Base-by-base conservation (phyloP, 2,888 invertebrate genomes). In the Schizotus pectinicornis region DNA sequence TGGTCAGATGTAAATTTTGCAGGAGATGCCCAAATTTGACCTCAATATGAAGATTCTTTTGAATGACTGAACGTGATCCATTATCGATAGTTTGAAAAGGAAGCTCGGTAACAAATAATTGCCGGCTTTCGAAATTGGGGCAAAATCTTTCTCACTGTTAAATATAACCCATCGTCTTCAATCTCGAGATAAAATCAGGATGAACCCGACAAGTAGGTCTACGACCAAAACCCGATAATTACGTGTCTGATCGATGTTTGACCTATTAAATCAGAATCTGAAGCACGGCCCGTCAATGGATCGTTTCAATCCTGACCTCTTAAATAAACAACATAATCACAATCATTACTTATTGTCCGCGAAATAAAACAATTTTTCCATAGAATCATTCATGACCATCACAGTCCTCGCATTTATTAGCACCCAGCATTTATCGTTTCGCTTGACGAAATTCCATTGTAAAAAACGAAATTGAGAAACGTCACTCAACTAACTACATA, bases 151-250 rank as follows among this genome's bases (percentile, higher is more conserved):
- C 32, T 7, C 7, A 41, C 11, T 11, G 31, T 39, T 42, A 8
- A 31, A 31, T 42, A 30, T 22, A 6, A 30, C 32, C 7, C 6
- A 6, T 12, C 7, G 22, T 22, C 22, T 22, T 42, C n/a, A 42
- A 42, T 42, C 7, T 32, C 3, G 30, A 3, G 5, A 30, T 32
- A 43, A 12, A 32, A 32, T 12, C 11, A 43, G 9, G 43, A 43
- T 43, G 43, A 43, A 43, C 11, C 43, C 31, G 30, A 2, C 6
- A 43, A 12, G 32, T 43, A n/a, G 43, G 43, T 43, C 43, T 5
- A 14, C 33, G 31, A 14, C 30, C 9, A 31, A 43, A 43, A 22
- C 22, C 42, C 32, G 11, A n/a, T 42, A 42, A 42, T 42, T 42
- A 42, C 30, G 0, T 1, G 12, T 35, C 6, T 3, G 11, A 35